Evolutionary conservation across 2,113 vertebrate genomes (phyloP).

Genomic region (Motacilla tschutschensis): DNA sequence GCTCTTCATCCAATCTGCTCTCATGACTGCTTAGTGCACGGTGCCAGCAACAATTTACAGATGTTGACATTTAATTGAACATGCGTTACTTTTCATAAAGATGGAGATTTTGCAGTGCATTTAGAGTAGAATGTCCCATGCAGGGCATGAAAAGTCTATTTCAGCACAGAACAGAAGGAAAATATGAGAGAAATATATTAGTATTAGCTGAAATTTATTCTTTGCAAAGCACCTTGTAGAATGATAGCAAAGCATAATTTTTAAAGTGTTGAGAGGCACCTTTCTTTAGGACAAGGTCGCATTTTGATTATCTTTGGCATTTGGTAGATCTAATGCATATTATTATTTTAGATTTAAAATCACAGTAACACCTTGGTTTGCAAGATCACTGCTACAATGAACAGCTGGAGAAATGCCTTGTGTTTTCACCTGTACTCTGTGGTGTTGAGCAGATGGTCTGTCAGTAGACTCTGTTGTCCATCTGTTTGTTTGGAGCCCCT

Average conservation of each 20-base stretch:
- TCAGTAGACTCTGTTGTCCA: background rate
- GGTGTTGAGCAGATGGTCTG: background rate
- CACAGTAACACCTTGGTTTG: background rate
- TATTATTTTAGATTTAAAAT: background rate
- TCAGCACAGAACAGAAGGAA: background rate
- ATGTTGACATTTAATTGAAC: background rate
- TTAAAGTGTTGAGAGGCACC: background rate
- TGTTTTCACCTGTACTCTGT: background rate
- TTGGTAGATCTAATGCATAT: background rate
- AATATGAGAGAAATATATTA: background rate
- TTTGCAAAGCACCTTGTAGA: background rate
- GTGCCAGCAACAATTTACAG: background rate
- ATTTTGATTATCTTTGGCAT: background rate
- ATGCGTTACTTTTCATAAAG: background rate
- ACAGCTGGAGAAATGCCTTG: background rate
- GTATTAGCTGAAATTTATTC: background rate
- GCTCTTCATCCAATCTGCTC: background rate
- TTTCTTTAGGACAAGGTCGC: background rate
- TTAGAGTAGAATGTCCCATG: background rate
- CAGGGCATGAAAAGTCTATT: background rate
- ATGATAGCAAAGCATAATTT: background rate
- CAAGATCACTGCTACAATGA: background rate
- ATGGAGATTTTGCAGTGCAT: background rate
- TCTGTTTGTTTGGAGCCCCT: background rate
- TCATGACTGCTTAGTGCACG: background rate